Evolutionary conservation across 64 coral and sea anemone species (phyloP).

Genomic region (Anthopleura sola): DNA sequence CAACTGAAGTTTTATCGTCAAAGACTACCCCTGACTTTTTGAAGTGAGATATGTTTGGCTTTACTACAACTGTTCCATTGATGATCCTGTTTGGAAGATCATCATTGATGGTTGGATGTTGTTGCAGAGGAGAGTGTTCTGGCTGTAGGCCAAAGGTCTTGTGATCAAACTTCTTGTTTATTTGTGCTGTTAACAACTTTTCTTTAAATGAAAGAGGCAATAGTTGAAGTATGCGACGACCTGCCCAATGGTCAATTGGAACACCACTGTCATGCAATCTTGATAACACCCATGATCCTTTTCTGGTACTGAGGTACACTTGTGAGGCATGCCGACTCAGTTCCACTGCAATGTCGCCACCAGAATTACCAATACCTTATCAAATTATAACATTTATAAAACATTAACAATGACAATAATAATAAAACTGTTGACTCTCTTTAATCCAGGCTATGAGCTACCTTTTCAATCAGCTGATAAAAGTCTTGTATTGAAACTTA

Average conservation of each 20-base stretch:
- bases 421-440: no score
- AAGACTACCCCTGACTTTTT: no score
- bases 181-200: not conserved
- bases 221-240: not conserved
- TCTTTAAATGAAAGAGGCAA: not conserved
- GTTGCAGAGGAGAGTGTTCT: conserved; percentile 38
- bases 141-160: conserved; percentile 40
- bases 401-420: no score
- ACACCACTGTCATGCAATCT: conserved; percentile 52
- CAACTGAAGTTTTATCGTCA: conserved; percentile 36
- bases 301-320: conserved; percentile 86
- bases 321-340: conserved; percentile 68
- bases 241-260: conserved; percentile 41
- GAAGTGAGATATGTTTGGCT: no score
- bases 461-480: no score
- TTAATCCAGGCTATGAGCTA: no score
- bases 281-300: conserved; percentile 84
- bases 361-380: conserved; percentile 92
- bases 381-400: no score
- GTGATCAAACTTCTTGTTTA: conserved; percentile 72
- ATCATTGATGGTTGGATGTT: conserved; percentile 89
- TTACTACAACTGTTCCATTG: conserved; percentile 42
- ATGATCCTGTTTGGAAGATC: conserved; percentile 70
- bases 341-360: conserved; percentile 85
- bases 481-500: no score